Evolutionary conservation across 2,113 vertebrate species (phyloP).

Genomic region (Tragelaphus buxtoni): DNA sequence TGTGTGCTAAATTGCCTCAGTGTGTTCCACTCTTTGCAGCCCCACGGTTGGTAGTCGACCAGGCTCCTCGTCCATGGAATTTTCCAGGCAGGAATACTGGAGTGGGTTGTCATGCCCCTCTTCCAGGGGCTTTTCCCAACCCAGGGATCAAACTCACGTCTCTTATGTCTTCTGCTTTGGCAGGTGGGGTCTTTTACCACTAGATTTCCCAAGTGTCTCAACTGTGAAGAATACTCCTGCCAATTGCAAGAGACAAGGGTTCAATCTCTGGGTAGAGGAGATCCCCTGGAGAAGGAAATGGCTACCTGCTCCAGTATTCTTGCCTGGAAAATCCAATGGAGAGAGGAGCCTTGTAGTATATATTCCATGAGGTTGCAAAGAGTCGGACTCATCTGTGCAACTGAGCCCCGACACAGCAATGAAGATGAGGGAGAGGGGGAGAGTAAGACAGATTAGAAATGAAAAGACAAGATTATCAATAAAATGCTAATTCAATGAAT

Average conservation of each 20-base stretch:
- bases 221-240: neutral
- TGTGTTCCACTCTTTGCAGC: neutral
- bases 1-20: neutral
- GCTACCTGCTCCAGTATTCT: neutral
- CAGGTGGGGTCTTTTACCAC: neutral
- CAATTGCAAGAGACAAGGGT: neutral
- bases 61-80: neutral
- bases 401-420: neutral
- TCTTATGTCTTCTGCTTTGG: neutral
- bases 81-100: neutral
- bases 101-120: neutral
- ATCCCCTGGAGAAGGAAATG: neutral
- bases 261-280: neutral
- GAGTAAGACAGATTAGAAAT: neutral
- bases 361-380: neutral
- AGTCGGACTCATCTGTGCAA: neutral
- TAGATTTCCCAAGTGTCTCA: neutral
- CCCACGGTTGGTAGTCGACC: accelerated
- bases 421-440: neutral
- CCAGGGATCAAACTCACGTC: neutral
- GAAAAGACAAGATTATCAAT: neutral
- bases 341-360: neutral
- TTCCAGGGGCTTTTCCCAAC: neutral
- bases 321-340: neutral
- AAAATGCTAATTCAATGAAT: neutral